Evolutionary conservation across 2,888 invertebrate species (phyloP).

Genomic region (Acanthosepion lycidas): DNA sequence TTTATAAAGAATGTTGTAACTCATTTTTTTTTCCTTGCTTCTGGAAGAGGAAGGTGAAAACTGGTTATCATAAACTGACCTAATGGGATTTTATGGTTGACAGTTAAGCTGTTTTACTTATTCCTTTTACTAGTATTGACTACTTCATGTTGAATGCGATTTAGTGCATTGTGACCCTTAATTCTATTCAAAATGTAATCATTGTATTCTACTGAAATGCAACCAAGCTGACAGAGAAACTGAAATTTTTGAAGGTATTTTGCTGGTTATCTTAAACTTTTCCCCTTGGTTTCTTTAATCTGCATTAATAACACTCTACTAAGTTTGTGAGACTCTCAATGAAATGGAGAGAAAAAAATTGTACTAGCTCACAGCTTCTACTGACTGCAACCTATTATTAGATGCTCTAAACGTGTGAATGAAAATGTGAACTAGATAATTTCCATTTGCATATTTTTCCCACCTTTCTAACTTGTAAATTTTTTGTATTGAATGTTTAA

Average conservation of each 20-base stretch:
- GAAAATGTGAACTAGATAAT: neutral
- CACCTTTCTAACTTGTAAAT: neutral
- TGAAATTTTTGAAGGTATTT: too few relatives aligned
- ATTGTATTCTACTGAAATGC: too few relatives aligned
- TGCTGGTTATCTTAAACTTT: too few relatives aligned
- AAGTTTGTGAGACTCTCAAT: too few relatives aligned
- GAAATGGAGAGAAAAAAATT: too few relatives aligned
- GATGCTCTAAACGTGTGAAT: neutral
- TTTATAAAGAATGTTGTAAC: neutral
- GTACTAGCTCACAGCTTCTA: neutral
- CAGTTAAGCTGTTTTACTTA: neutral
- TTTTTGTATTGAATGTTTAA: neutral
- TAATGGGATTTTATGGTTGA: neutral
- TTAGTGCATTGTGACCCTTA: too few relatives aligned
- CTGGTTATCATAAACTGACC: neutral
- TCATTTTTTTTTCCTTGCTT: neutral
- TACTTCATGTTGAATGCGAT: too few relatives aligned
- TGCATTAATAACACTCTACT: too few relatives aligned
- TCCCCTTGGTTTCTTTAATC: too few relatives aligned
- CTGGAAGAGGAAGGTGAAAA: neutral
- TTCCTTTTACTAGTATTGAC: too few relatives aligned
- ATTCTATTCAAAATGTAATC: too few relatives aligned
- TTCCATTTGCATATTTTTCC: neutral
- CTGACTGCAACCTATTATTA: neutral
- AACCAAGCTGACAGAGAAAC: too few relatives aligned